Percentiles rank a stretch among this genome's conserved stretches.
Conservation (phyloP, 1,140 invertebrate species). For the Ceratitis capitata region DNA sequence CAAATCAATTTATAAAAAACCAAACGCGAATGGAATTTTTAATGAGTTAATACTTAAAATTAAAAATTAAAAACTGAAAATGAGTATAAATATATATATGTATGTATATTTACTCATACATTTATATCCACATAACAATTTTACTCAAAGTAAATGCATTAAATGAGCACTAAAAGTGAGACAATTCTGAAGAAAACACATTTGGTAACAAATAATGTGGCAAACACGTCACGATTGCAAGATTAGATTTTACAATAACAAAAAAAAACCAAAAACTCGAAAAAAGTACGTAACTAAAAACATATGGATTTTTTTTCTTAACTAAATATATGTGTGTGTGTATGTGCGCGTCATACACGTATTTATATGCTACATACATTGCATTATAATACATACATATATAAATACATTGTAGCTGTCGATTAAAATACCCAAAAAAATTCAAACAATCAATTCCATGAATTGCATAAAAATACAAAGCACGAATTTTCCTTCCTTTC, state of each 20-base stretch:
- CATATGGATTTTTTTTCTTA: no score
- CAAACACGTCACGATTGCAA: background rate
- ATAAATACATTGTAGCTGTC: background rate
- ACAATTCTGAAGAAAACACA: background rate
- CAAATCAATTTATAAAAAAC: background rate
- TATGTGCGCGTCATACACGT: background rate
- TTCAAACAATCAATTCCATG: conserved; percentile 23
- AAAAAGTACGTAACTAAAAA: no score
- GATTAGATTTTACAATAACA: conserved; percentile 4
- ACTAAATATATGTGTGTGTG: background rate
- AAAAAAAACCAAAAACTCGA: no score
- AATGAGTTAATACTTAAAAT: background rate
- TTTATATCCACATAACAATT: background rate
- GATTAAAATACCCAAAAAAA: conserved; percentile 17
- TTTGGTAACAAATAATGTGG: background rate
- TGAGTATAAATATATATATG: no score
- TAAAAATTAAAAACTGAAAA: no score
- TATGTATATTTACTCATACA: background rate
- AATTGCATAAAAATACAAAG: conserved; percentile 10
- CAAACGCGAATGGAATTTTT: background rate
- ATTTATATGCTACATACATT: background rate
- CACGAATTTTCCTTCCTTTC: conserved; percentile 18
- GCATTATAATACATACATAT: no score
- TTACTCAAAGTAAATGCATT: background rate
- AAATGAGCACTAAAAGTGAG: background rate